Conservation (phyloP, 1,140 invertebrate genomes). For the Ips nitidus region DNA sequence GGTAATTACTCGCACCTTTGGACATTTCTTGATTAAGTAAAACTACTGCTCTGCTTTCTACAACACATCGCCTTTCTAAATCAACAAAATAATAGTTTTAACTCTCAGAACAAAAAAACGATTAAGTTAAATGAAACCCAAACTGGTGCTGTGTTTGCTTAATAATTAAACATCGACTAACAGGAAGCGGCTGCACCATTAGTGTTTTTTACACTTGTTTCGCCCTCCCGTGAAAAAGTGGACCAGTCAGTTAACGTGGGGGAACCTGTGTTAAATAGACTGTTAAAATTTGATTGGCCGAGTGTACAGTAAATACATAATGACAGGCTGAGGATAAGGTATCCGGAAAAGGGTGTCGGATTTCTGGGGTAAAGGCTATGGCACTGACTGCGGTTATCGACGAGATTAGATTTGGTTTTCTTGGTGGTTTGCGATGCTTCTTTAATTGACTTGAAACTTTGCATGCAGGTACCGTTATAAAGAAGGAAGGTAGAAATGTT, state of each 20-base stretch:
- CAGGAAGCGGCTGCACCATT: conserved; percentile 43
- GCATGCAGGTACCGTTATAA: no score
- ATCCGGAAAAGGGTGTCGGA: conserved; percentile 44
- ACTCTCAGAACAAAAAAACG: no score
- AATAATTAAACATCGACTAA: conserved; percentile 38
- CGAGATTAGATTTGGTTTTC: conserved; percentile 2
- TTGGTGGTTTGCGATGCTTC: neutral
- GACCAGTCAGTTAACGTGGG: conserved; percentile 11
- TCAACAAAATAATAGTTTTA: no score
- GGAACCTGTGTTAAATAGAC: conserved; percentile 12
- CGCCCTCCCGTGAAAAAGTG: conserved; percentile 25
- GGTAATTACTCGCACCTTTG: conserved; percentile 6
- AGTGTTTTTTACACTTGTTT: conserved; percentile 45
- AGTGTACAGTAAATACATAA: conserved; percentile 43
- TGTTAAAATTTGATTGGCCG: conserved; percentile 35
- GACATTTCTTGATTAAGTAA: neutral
- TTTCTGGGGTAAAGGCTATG: conserved; percentile 35
- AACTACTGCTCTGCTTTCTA: no score
- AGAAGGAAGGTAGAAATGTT: no score
- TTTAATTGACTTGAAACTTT: no score
- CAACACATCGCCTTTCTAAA: no score
- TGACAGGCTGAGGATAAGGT: conserved; percentile 41
- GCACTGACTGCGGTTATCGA: neutral
- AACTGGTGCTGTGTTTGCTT: conserved; percentile 37
- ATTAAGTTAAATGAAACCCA: conserved; percentile 16